These are phyloP conservation scores for Aphelenchoides besseyi DNA, from an alignment of 1,140 invertebrate species.

Conservation along the genomic window DNA sequence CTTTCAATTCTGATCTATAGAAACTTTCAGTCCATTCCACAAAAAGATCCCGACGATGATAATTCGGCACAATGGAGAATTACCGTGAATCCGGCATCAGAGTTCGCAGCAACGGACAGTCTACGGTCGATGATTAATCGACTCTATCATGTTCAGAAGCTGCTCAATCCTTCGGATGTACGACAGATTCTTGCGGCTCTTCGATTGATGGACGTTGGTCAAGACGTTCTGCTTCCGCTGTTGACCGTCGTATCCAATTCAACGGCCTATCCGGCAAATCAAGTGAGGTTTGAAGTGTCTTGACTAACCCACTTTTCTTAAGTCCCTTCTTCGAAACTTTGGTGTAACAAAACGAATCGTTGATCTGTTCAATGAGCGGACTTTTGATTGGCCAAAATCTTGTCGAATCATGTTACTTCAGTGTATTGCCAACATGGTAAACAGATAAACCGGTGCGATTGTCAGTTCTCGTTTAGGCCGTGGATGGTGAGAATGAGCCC, in stretches of 20 bases:
- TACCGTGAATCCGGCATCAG: slow-evolving; percentile 47
- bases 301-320: slow-evolving; percentile 17
- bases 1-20: background rate
- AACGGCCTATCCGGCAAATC: slow-evolving; percentile 47
- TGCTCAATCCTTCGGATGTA: slow-evolving; percentile 41
- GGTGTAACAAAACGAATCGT: slow-evolving; percentile 46
- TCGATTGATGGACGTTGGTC: slow-evolving; percentile 35
- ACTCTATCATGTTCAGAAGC: slow-evolving; percentile 48
- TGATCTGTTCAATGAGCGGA: slow-evolving; percentile 38
- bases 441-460: background rate
- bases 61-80: slow-evolving; percentile 49
- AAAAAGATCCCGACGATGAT: slow-evolving; percentile 55
- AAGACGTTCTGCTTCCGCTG: slow-evolving; percentile 48
- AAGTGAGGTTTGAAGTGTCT: slow-evolving; percentile 35
- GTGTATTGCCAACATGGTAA: slow-evolving; percentile 43
- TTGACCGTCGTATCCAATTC: slow-evolving; percentile 54
- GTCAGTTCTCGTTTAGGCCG: slow-evolving; percentile 32
- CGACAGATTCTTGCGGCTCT: slow-evolving; percentile 50
- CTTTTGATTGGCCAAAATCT: slow-evolving; percentile 41
- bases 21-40: slow-evolving; percentile 46
- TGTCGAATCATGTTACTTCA: slow-evolving; percentile 51
- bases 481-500: slow-evolving; percentile 44
- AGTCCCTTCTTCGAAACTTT: slow-evolving; percentile 41
- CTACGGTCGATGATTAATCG: slow-evolving; percentile 38
- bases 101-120: slow-evolving; percentile 28